These are phyloP conservation scores for Drosophila buzzatii DNA, from an alignment of 2,888 invertebrate species.

Conservation along the genomic window DNA sequence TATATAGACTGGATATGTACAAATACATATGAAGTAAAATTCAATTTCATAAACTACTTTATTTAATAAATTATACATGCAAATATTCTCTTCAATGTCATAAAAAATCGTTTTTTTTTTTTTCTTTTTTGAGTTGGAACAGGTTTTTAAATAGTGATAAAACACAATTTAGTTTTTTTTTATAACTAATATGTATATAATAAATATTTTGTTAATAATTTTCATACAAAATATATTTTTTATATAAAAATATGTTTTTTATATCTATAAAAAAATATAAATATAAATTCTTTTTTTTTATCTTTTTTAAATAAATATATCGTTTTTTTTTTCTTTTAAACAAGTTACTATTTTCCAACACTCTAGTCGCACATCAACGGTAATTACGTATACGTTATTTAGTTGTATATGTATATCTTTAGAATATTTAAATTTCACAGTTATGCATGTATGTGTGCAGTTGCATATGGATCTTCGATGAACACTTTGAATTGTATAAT, in stretches of 20 bases:
- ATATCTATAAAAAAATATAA: too few relatives aligned
- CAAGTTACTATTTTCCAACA: background rate
- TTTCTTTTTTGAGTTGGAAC: too few relatives aligned
- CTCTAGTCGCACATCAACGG: background rate
- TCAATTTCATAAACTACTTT: background rate
- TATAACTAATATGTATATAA: too few relatives aligned
- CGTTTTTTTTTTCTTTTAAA: background rate
- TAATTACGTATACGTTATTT: background rate
- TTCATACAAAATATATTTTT: too few relatives aligned
- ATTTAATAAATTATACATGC: background rate
- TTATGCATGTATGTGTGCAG: background rate
- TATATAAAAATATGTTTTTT: too few relatives aligned
- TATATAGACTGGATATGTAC: background rate
- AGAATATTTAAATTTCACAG: background rate
- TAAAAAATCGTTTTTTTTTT: background rate
- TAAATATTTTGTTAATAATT: too few relatives aligned
- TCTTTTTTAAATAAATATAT: background rate
- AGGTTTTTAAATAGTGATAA: too few relatives aligned
- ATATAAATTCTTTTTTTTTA: background rate
- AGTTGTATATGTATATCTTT: background rate
- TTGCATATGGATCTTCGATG: background rate
- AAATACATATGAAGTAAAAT: background rate
- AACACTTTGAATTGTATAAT: background rate
- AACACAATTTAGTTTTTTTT: too few relatives aligned
- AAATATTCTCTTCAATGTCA: background rate